Evolutionary conservation across 2,797 vertebrate species (phyloP).

Genomic region (Myoxocephalus aenaeus): DNA sequence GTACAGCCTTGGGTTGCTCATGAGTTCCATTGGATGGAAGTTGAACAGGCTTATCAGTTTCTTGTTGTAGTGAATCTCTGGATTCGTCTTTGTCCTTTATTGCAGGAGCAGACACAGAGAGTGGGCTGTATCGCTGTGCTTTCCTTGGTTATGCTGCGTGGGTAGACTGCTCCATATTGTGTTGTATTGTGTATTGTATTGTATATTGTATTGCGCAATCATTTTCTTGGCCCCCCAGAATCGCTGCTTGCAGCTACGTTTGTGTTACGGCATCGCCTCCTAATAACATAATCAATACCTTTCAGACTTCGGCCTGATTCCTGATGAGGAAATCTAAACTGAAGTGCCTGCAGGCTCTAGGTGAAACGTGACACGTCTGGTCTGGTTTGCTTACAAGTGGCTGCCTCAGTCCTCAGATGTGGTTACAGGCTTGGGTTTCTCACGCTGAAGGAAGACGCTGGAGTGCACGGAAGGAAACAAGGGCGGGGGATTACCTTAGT

Average conservation of each 20-base stretch:
- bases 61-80: background rate
- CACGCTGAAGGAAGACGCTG: conserved; percentile 8
- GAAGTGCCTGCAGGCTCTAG: background rate
- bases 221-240: background rate
- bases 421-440: conserved; percentile 51
- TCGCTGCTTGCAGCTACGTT: conserved; percentile 12
- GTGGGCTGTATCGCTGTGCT: background rate
- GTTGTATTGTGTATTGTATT: too few relatives aligned
- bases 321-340: conserved; percentile 20
- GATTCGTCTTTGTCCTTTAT: background rate
- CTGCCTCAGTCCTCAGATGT: conserved; percentile 39
- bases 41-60: conserved; percentile 13
- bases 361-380: conserved; percentile 59
- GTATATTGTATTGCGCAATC: too few relatives aligned
- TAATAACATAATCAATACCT: conserved; percentile 25
- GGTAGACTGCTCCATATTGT: background rate
- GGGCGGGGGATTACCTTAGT: background rate
- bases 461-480: conserved; percentile 3
- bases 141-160: background rate
- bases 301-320: conserved; percentile 1
- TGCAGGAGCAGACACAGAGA: background rate
- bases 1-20: background rate
- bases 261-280: conserved; percentile 1
- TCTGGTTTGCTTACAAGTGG: conserved; percentile 67
- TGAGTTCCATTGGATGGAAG: conserved; percentile 5